Evolutionary conservation across 1,140 invertebrate genomes (phyloP).

Genomic region (Lethrus apterus): DNA sequence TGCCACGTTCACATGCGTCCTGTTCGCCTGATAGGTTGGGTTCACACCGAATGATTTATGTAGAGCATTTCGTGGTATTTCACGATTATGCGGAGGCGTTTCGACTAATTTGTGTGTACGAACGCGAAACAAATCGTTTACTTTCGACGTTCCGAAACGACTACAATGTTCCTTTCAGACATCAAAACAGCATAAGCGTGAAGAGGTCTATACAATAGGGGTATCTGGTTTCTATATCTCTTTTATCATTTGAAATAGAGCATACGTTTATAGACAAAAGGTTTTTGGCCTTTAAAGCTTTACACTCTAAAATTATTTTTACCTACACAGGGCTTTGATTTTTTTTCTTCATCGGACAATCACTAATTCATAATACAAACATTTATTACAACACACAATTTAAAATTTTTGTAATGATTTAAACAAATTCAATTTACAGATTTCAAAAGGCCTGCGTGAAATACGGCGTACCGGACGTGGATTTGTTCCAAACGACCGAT

Average conservation of each 20-base stretch:
- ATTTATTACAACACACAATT: no score
- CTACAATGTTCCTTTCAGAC: not conserved
- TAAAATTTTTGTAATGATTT: not conserved
- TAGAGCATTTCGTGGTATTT: conserved; percentile 5
- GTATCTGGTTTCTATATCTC: not conserved
- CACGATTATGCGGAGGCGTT: no score
- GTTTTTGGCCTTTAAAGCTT: no score
- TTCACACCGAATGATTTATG: conserved; percentile 8
- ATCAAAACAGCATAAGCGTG: not conserved
- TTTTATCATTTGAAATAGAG: not conserved
- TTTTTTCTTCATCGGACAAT: no score
- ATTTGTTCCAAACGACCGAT: conserved; percentile 92
- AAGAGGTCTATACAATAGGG: not conserved
- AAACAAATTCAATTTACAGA: conserved; percentile 42
- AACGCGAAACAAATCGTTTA: no score
- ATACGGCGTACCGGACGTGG: conserved; percentile 82
- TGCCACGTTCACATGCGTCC: not conserved
- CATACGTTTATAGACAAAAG: no score
- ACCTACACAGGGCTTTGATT: no score
- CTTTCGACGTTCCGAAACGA: no score
- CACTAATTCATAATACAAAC: no score
- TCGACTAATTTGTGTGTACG: no score
- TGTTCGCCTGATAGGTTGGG: conserved; percentile 1
- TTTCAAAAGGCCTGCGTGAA: conserved; percentile 82
- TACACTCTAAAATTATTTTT: no score